Evolutionary conservation across 2,797 vertebrate species (phyloP).

Genomic region (Sciurus carolinensis): DNA sequence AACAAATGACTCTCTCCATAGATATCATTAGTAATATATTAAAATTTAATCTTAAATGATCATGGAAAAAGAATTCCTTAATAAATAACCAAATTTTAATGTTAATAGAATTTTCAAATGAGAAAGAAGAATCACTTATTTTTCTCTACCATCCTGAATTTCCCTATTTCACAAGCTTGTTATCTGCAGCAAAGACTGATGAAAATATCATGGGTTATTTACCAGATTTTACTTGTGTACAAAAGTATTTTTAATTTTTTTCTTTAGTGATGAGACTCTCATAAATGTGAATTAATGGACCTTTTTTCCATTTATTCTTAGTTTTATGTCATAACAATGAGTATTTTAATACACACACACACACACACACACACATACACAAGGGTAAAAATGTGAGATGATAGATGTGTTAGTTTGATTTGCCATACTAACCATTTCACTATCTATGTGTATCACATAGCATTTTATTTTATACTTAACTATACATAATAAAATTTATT

Average conservation of each 20-base stretch:
- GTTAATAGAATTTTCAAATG: constrained; percentile 31
- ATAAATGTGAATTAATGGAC: constrained; percentile 45
- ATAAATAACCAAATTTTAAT: neutral
- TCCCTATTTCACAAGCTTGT: constrained; percentile 36
- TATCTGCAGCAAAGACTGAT: constrained; percentile 4
- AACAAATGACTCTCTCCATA: neutral
- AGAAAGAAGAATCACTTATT: neutral
- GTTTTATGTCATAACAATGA: constrained; percentile 60
- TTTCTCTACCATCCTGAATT: neutral
- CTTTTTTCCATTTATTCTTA: neutral
- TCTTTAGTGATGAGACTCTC: constrained; percentile 40
- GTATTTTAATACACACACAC: too few relatives aligned
- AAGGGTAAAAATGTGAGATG: neutral
- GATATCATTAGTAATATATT: constrained; percentile 3
- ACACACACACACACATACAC: too few relatives aligned
- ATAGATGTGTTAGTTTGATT: neutral
- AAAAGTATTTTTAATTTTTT: neutral
- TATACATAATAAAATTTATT: neutral
- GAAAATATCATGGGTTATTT: constrained; percentile 8
- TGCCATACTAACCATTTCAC: neutral
- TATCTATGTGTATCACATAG: neutral
- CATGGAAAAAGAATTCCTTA: constrained; percentile 27
- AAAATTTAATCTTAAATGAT: constrained; percentile 41
- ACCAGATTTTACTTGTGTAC: constrained; percentile 37
- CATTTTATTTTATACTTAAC: neutral